These are phyloP conservation scores for Palloptera scutellata DNA, from an alignment of 2,888 invertebrate genomes.

Conservation along the genomic window DNA sequence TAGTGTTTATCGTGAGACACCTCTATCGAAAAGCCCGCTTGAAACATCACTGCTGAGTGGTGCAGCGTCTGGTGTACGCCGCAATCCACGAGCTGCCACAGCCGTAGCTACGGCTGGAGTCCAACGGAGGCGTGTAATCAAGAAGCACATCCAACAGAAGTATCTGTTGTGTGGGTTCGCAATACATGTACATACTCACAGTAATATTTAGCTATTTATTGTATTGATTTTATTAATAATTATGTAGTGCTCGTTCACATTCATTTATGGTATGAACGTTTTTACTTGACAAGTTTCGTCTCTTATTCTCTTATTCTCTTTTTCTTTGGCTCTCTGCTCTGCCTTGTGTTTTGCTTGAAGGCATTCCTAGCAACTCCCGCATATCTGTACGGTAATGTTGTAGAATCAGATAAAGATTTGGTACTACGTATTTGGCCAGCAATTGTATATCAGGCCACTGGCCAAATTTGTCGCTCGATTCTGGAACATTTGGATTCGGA, in stretches of 20 bases:
- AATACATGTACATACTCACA: constrained; percentile 58
- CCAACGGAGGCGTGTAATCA: constrained; percentile 60
- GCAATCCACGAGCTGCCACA: constrained; percentile 41
- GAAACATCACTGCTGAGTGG: constrained; percentile 26
- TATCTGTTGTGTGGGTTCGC: constrained; percentile 64
- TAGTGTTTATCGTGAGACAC: too few relatives aligned
- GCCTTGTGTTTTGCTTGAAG: constrained; percentile 39
- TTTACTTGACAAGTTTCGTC: neutral
- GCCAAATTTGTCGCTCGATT: constrained; percentile 60
- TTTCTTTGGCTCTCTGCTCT: neutral
- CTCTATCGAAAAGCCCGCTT: too few relatives aligned
- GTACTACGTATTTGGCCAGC: constrained; percentile 63
- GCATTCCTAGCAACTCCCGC: constrained; percentile 63
- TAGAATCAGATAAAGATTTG: constrained; percentile 62
- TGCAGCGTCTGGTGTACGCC: constrained; percentile 31
- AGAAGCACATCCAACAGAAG: constrained; percentile 64
- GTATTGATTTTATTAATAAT: constrained; percentile 14
- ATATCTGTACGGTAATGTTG: constrained; percentile 62
- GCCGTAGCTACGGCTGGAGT: constrained; percentile 59
- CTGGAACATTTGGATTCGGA: constrained; percentile 60
- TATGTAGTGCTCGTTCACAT: constrained; percentile 9
- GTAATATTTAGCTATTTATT: neutral
- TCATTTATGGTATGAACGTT: too few relatives aligned
- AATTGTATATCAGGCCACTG: constrained; percentile 61
- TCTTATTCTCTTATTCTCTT: neutral